Base-by-base conservation (phyloP, 2,113 vertebrate species). In the Pterophyllum scalare region DNA sequence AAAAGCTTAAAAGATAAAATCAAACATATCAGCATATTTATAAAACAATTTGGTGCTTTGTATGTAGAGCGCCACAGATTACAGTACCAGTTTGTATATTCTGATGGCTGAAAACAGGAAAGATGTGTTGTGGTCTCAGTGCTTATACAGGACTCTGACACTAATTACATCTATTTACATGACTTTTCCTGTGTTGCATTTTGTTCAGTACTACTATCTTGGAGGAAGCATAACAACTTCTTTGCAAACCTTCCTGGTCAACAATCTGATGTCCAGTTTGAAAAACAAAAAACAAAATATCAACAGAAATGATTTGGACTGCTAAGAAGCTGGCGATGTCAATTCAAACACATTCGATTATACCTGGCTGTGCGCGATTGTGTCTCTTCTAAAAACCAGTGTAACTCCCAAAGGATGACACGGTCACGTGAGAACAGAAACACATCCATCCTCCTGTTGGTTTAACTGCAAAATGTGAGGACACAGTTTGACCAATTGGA, bases 141-240 rank as follows among this genome's bases (percentile, higher is more conserved):
- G 43, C 70, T 60, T 64, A 8, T 7, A 6, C 3, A 26, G 19
- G 38, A 87, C 62, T 58, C 3, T 56, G 11, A 33, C 17, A 17
- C 70, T 49, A 38, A 67, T 65, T 31, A 57, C 75, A 62, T 52
- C 13, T 87, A 89, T 87, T 79, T 83, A 89, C 85, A 92, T 12
- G 0, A 72, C 43, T 28, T 70, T 70, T 49, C n/a, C 13, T 57
- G 33, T 24, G 9, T 2, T 28, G 43, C 4, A 10, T 35, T 80
- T 84, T 86, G 78, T 60, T 90, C 62, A 67, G 3, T 31, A 22
- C 2, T 22, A 83, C 26, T 8, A 33, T 35, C 54, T 65, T 19
- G 1, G 7, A 79, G 78, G 62, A 87, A 87, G 79, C 40, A 59
- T 35, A 28, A 75, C 2, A 15, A 61, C 54, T 43, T 28, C 20